Base-by-base conservation (phyloP, 2,797 vertebrate species). In the Typhlichthys eigenmanni region DNA sequence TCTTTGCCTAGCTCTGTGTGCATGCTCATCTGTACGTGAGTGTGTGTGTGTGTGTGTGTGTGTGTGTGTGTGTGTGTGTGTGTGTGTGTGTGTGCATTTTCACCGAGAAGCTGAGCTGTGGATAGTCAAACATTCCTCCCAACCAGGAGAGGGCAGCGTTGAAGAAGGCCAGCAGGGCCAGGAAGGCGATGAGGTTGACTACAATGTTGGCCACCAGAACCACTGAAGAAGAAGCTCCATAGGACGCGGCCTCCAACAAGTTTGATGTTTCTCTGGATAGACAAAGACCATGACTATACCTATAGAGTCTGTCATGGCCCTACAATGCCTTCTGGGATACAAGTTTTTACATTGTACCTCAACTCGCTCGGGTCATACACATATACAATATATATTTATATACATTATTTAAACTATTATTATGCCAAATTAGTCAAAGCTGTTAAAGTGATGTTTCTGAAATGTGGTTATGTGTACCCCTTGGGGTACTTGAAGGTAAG, bases 21-120 rank as follows among this genome's bases (percentile, higher is more conserved):
- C 29, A n/a, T 19, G 10, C 34, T 19, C 13, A 14, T 54, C 19
- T 55, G 24, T 24, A 3, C 24, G 24, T 24, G 24, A 24, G 24
- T 24, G 24, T 24, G 47, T 57, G 47, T 66, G 45, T 52, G 38
- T 49, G 29, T 43, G 55, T 47, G 32, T 29, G 24, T 43, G 48
- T 69, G 24, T 24, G 24, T 3, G 24, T 24, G 24, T 24, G 47
- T 57, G 47, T 66, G 45, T 52, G 38, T 49, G 29, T 43, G 55
- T 47, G 32, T 29, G 24, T 43, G 48, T 4, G n/a, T 19, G 56
- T 16, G 19, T 13, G 32, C 7, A 17, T 14, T 24, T 34, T 72
- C 90, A 96, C 95, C 90, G 95, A 89, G 69, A 97, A 96, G 82
- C 87, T 96, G 67, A 96, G 76, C 66, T 95, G 84, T 2, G 95